Base-by-base conservation (phyloP, 2,888 invertebrate genomes). In the Watsonalla cultraria region DNA sequence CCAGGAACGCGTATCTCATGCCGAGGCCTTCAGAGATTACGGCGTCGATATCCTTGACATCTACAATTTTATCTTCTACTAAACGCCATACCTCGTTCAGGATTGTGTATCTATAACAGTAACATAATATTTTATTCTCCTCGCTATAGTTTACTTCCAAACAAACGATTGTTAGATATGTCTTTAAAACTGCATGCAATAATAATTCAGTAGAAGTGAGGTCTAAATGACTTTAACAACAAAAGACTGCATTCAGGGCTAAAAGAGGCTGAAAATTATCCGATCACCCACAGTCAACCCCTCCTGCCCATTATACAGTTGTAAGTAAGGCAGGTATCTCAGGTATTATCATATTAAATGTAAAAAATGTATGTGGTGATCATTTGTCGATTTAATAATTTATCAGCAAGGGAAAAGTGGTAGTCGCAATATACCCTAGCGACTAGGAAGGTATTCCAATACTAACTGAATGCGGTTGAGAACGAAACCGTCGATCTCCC, bases 1-100 rank as follows among this genome's bases (percentile, higher is more conserved):
- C 99, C 57, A 98, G 92, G 87, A 99, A 99, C 7, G 98, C 98
- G 78, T 99, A 99, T 51, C 99, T 93, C 93, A 97, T 96, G 9
- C 98, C 99, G 45, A 99, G 92, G 8, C 99, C 99, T 77, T 97
- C 96, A 0, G 96, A 96, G 93, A 98, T 98, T 0, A 98, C 97
- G 69, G 95, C 95, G 75, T 99, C 99, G 5, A 98, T 92, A 76
- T 99, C 99, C 67, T 95, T 93, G 0, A 96, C 97, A 73, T 94
- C 93, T 13, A 99, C 91, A n/a, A 98, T 92, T 15, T 95, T 96
- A 61, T 95, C 95, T 55, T 94, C 92, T 0, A 98, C 95, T 51
- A 99, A 90, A 63, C 96, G 93, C 96, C 97, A 99, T 0, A 95
- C 94, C 90, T 99, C 99, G 75, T 97, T 96, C 50, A 99, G 82